Percentiles rank a stretch among this genome's conserved stretches.
These are phyloP conservation scores for Neomorphus geoffroyi DNA, from an alignment of 2,797 vertebrate genomes.

Conservation along the genomic window DNA sequence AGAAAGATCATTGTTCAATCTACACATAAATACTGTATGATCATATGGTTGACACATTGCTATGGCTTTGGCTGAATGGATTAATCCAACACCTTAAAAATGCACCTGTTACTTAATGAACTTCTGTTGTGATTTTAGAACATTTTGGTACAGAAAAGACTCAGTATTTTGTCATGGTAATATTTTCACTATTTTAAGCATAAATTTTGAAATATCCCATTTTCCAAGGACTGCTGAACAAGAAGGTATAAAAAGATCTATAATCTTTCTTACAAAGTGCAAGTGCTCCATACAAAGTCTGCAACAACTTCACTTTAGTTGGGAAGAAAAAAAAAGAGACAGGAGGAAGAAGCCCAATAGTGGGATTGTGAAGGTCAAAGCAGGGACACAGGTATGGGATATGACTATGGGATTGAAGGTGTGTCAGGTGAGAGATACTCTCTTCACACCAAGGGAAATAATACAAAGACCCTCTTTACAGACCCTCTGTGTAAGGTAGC, in stretches of 20 bases:
- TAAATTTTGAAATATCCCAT: constrained; percentile 29
- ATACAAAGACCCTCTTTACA: background rate
- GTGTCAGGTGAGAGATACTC: background rate
- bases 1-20: background rate
- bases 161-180: constrained; percentile 23
- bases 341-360: background rate
- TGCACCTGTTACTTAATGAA: background rate
- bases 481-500: background rate
- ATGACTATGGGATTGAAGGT: background rate
- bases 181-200: constrained; percentile 25
- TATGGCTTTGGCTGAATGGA: background rate
- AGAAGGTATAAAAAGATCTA: background rate
- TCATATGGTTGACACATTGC: background rate
- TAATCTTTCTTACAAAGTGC: background rate
- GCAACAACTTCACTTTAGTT: background rate
- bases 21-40: background rate
- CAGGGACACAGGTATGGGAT: background rate
- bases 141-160: background rate
- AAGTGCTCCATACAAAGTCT: background rate
- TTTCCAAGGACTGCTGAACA: constrained; percentile 45
- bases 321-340: accelerated
- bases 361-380: background rate
- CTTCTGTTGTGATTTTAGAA: background rate
- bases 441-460: background rate
- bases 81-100: background rate